Percentiles rank a stretch among this genome's conserved stretches.
phyloP scores from a whole-genome alignment of 2,888 invertebrate species.

The Isotomurus palustris region DNA sequence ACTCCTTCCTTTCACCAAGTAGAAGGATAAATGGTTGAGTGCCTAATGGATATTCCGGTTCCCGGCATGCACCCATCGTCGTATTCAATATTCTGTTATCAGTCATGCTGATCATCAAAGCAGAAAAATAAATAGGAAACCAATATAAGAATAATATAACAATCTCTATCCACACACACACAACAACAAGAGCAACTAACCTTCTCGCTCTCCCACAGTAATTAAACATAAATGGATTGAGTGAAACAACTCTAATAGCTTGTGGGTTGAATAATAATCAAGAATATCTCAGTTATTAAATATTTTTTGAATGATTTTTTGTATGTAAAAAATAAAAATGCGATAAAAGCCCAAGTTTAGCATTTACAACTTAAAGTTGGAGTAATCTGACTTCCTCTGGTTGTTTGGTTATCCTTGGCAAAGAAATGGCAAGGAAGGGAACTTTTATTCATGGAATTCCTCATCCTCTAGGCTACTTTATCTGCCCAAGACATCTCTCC shows the following conservation, averaged over 20 bases:
- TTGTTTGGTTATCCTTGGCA: conserved; percentile 7
- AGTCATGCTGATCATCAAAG: conserved; percentile 25
- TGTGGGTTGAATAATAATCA: conserved; percentile 13
- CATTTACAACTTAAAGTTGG: not conserved
- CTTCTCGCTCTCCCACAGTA: conserved; percentile 2
- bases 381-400: conserved; percentile 7
- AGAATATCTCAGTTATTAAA: conserved; percentile 7
- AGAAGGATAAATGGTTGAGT: too few species aligned
- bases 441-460: conserved; percentile 11
- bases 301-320: conserved; percentile 10
- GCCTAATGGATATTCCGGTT: not conserved
- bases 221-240: conserved; percentile 7
- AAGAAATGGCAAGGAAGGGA: not conserved
- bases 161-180: too few species aligned
- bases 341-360: conserved; percentile 16
- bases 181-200: too few species aligned
- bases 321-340: conserved; percentile 4
- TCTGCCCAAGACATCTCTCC: conserved; percentile 37
- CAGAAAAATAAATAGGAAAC: conserved; percentile 32
- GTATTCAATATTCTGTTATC: not conserved
- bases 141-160: conserved; percentile 9
- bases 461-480: conserved; percentile 12
- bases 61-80: too few species aligned
- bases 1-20: too few species aligned
- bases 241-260: conserved; percentile 6